These are phyloP conservation scores for Thinocorus orbignyianus DNA, from an alignment of 2,113 vertebrate genomes.

Conservation along the genomic window DNA sequence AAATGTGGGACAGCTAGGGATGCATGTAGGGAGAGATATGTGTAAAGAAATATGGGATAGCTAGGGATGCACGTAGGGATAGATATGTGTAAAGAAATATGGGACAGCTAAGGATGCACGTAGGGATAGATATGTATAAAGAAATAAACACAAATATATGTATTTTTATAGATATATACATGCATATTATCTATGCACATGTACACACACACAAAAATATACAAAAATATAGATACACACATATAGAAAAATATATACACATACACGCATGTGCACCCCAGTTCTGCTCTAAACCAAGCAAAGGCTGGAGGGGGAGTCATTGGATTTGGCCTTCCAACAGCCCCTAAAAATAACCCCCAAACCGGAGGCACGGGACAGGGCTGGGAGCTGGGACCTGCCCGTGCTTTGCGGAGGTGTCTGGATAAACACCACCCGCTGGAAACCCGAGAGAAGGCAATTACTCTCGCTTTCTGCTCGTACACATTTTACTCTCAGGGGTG, in stretches of 20 bases:
- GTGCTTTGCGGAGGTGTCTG: accelerated
- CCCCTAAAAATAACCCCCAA: neutral
- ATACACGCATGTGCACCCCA: neutral
- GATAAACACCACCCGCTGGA: accelerated
- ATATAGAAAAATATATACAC: too few species aligned
- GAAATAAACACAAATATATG: neutral
- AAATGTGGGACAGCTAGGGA: neutral
- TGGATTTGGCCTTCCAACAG: neutral
- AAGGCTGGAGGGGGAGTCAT: neutral
- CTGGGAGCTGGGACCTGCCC: neutral
- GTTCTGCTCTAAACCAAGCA: neutral
- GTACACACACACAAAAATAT: too few species aligned
- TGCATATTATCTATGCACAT: neutral
- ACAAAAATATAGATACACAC: too few species aligned
- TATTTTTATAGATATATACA: neutral
- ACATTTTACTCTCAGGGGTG: neutral
- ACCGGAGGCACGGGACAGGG: neutral
- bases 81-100: neutral
- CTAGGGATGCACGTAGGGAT: neutral
- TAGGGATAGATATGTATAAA: neutral
- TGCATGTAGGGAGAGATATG: neutral
- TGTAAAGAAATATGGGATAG: neutral
- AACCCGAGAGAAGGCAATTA: neutral
- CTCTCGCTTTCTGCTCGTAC: accelerated
- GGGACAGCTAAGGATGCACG: neutral